A percentile compares a stretch with the other conserved stretches of the same genome.
Conservation (phyloP, 2,113 vertebrate species). For the Mus pahari region DNA sequence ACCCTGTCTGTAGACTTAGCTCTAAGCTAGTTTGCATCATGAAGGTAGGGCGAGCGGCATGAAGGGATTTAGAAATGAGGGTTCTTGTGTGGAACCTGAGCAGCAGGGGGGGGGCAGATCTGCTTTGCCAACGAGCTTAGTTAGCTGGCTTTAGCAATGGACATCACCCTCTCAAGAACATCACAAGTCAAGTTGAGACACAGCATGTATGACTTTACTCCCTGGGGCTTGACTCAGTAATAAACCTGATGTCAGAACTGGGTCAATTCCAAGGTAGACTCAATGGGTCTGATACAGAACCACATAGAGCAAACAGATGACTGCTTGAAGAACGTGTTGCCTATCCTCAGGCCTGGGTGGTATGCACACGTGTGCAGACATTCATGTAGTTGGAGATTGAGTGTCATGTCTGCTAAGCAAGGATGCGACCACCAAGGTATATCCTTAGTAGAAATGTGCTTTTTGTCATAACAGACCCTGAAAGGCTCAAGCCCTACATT, state of each 20-base stretch:
- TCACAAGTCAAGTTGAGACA: accelerated
- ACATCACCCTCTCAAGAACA: neutral
- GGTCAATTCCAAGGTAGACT: neutral
- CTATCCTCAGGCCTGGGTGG: too few relatives aligned
- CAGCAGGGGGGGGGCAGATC: neutral
- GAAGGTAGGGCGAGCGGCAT: neutral
- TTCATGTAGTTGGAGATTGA: neutral
- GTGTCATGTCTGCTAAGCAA: neutral
- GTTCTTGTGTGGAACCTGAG: neutral
- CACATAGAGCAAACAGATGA: too few relatives aligned
- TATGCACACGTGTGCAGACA: neutral
- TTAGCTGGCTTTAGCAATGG: neutral
- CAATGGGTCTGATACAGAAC: neutral
- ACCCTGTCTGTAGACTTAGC: neutral
- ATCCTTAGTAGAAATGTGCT: neutral
- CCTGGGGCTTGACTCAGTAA: neutral
- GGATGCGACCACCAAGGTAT: too few relatives aligned
- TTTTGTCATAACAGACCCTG: neutral
- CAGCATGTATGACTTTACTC: accelerated
- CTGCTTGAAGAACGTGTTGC: neutral
- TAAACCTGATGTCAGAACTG: neutral
- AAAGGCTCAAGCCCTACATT: neutral
- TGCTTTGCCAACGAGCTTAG: accelerated
- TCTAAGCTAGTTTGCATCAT: neutral
- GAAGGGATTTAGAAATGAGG: neutral